Conservation (phyloP, 1,140 invertebrate species). For the Calephelis virginiensis region DNA sequence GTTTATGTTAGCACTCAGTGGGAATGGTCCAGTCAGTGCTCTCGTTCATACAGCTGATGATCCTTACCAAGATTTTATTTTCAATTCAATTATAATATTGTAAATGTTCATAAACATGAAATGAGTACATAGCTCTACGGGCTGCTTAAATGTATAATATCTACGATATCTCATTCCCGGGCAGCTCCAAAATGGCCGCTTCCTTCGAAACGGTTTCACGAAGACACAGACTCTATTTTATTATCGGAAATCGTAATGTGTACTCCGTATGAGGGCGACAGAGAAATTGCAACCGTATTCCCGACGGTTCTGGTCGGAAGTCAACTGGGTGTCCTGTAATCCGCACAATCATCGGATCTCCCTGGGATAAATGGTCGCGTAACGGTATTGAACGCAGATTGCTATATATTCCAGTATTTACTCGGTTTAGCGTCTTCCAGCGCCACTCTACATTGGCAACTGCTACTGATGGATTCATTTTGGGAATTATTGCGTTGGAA, state of each 20-base stretch:
- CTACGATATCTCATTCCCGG: conserved; percentile 10
- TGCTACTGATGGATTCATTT: no score
- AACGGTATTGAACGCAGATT: conserved; percentile 14
- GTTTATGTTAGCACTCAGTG: no score
- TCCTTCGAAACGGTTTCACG: background rate
- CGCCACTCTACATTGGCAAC: no score
- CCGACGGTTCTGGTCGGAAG: background rate
- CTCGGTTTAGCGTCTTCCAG: background rate
- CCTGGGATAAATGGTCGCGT: conserved; percentile 13
- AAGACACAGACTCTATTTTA: conserved; percentile 18
- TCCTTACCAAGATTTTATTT: no score
- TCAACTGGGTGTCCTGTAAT: background rate
- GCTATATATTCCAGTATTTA: conserved; percentile 12
- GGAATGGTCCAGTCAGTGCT: no score
- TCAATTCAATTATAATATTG: no score
- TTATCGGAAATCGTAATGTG: conserved; percentile 17
- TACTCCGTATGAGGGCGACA: background rate
- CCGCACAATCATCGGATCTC: conserved; percentile 15
- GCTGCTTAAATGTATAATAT: background rate
- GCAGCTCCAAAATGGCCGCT: background rate
- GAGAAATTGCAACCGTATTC: background rate
- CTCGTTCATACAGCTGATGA: no score
- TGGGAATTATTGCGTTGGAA: no score
- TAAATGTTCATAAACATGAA: no score
- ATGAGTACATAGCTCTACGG: no score